Base-by-base conservation (phyloP, 2,797 vertebrate genomes). In the Coregonus suidteri region DNA sequence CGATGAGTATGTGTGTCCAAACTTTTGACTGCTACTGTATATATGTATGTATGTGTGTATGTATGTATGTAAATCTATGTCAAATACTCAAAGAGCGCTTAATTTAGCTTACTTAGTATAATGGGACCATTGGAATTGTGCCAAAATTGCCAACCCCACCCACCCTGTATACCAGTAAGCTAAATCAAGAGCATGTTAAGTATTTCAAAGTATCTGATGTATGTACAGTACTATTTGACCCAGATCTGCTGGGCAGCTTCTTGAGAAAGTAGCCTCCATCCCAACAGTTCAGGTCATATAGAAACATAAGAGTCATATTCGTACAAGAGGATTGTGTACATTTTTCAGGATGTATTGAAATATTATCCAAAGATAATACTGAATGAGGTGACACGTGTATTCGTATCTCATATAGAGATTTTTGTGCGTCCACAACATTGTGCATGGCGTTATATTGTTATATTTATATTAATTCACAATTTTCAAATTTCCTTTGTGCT, bases 311-410 rank as follows among this genome's bases (percentile, higher is more conserved):
- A 70, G 34, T 16, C 56, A 65, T 18, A 74, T 76, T 70, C 25
- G 25, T 4, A 18, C 54, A 16, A 18, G 5, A 15, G 15, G 18
- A 56, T 56, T 62, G 56, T 62, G 20, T 62, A 20, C 56, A 62
- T 62, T 65, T 31, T 65, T 31, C 62, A 13, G 11, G 30, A 67
- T 35, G 25, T 25, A 67, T 34, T 67, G 31, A 35, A 72, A 1
- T 64, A 56, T n/a, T 16, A 41, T 18, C 65, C 6, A 52, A 15
- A 73, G 51, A 73, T 73, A 82, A 18, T 66, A 65, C 72, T 80
- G 18, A 83, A 84, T 81, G 35, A 88, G 74, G 82, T 75, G 79
- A 79, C n/a, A 59, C 18, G 2, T 59, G 5, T 30, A 66, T 34
- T 9, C 20, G 71, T 75, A 71, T 78, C 35, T 74, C 15, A 64